Evolutionary conservation across 2,888 invertebrate genomes (phyloP), one percentile per base, ranked within the genome.

Genomic region (Chaetoderma sp.): DNA sequence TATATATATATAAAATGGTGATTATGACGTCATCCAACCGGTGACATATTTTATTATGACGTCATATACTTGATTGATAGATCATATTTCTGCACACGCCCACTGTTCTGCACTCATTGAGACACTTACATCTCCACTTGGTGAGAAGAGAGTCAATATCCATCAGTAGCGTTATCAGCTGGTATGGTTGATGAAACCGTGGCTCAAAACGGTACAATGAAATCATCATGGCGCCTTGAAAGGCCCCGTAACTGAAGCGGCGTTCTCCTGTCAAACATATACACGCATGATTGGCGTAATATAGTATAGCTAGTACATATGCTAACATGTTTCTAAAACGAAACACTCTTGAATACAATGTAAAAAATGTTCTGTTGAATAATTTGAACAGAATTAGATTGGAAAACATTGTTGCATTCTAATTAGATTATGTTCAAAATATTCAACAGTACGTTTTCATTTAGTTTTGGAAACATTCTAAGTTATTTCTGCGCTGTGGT

Each of bases 141-240:
- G 97, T 98, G 82, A 99, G 94, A 64, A 97, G 90, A 0, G 97
- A 95, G 88, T 99, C 99, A 59, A 99, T 96, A 83, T 99, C 98
- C 94, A 98, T 98, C 28, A 99, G 91, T 16, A 96, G 90, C 0
- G 93, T 94, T 16, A 99, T 89, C 69, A 99, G 90, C 87, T 98
- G 98, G 88, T 97, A 97, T 0, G 98, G 98, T 86, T 98, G 97
- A 77, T 96, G 96, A 89, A 99, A 99, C 52, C 98, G 90, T 0
- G 98, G 97, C 88, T 98, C 96, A 82, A 98, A 97, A 50, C 98
- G 89, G 88, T 98, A 98, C 85, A 98, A 93, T 1, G 94, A 97
- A 63, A 99, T 97, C 94, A 99, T 95, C 83, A 99, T 93, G 28
- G 98, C 98, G 4, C 98, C 99, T 84, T 98, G 96, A 59, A 98